Conservation (phyloP, 2,113 vertebrate genomes). For the Xenopus tropicalis region DNA sequence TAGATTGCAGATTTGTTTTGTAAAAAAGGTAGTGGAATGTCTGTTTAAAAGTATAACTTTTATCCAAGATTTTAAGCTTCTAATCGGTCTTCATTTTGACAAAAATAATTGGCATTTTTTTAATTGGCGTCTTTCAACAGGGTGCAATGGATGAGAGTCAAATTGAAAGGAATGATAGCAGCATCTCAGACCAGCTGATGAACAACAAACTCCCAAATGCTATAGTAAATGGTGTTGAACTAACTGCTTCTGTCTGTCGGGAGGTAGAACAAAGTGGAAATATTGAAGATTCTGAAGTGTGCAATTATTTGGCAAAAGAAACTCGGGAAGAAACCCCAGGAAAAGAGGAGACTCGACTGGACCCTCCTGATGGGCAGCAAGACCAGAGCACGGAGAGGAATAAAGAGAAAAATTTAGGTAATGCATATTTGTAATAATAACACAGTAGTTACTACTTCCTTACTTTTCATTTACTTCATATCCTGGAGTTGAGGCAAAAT, state of each 20-base stretch:
- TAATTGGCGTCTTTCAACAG: constrained; percentile 50
- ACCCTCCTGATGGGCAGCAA: constrained; percentile 79
- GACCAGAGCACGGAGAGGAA: constrained; percentile 71
- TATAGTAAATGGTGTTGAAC: constrained; percentile 58
- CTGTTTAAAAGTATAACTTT: too few species aligned
- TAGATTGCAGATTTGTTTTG: too few species aligned
- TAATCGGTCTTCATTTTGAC: too few species aligned
- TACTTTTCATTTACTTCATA: too few species aligned
- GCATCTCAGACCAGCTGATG: constrained; percentile 60
- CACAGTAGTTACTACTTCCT: background rate
- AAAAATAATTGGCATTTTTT: too few species aligned
- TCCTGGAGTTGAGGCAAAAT: too few species aligned
- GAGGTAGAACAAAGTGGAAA: constrained; percentile 53
- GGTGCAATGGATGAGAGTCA: constrained; percentile 67
- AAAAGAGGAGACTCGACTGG: constrained; percentile 77
- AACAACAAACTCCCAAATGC: constrained; percentile 57
- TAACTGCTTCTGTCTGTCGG: constrained; percentile 14
- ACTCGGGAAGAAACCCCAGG: constrained; percentile 81
- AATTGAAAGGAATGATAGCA: constrained; percentile 68
- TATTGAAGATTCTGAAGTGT: constrained; percentile 57
- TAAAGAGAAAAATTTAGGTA: constrained; percentile 77
- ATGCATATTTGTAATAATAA: constrained; percentile 2
- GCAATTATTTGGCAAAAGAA: constrained; percentile 63
- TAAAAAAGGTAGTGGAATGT: too few species aligned
- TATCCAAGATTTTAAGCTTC: too few species aligned